phyloP scores from a whole-genome alignment of 1,140 invertebrate genomes.

The Bradysia coprophila region DNA sequence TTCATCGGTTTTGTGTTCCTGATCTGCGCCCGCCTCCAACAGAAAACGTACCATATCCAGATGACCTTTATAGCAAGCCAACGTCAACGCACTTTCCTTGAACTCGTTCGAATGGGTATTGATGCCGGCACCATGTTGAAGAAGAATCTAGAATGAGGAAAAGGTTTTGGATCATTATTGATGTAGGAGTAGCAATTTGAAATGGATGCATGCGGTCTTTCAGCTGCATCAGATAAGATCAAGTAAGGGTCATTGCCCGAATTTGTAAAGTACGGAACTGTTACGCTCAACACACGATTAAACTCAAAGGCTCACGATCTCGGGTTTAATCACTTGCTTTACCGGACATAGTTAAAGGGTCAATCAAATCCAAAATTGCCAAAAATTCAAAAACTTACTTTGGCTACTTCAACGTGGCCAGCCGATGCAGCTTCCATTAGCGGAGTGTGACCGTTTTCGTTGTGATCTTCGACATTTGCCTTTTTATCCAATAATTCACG shows the following conservation, averaged over 20 bases:
- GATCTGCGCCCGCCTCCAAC: constrained; percentile 81
- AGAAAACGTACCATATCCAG: constrained; percentile 94
- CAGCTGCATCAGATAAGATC: constrained; percentile 21
- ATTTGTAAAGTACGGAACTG: constrained; percentile 1
- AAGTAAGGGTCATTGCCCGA: constrained; percentile 16
- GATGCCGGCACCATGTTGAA: constrained; percentile 86
- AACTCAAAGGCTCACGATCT: constrained; percentile 9
- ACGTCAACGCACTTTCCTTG: constrained; percentile 85
- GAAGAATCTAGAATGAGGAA: constrained; percentile 38
- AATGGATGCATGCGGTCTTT: neutral
- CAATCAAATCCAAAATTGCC: neutral
- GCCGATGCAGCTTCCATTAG: constrained; percentile 97
- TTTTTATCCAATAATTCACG: constrained; percentile 71
- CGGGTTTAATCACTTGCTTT: constrained; percentile 22
- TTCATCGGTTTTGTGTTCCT: constrained; percentile 97
- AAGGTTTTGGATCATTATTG: constrained; percentile 1
- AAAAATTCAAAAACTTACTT: constrained; percentile 30
- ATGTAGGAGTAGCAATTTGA: neutral
- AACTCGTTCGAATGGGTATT: constrained; percentile 99
- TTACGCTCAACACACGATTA: neutral
- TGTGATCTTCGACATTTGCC: constrained; percentile 95
- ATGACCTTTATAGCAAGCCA: constrained; percentile 97
- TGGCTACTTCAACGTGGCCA: constrained; percentile 87
- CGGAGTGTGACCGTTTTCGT: constrained; percentile 97
- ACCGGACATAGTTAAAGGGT: neutral